Evolutionary conservation across 1,140 invertebrate species (phyloP), one percentile per base, ranked within the genome.

Genomic region (Nixonia krombeini): DNA sequence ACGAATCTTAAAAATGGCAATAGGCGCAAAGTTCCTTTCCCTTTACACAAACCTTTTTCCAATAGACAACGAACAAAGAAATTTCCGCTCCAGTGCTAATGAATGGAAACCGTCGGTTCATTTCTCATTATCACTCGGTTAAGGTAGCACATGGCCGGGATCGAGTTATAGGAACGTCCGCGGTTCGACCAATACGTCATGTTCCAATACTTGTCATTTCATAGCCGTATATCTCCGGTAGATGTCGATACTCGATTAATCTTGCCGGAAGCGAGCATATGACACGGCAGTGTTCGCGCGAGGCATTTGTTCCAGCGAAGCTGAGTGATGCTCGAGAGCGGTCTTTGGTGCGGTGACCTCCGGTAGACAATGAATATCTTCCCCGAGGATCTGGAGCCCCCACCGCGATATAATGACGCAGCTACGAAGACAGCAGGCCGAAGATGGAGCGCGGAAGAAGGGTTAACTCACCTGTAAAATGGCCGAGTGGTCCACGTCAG

Each of bases 391-490:
- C 57, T 52, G 26, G 49, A 52, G 41, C 57, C 57, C 57, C 57
- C 47, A 61, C 17, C 40, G 58, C 50, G 58, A 62, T 62, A 62
- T 55, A 62, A 62, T 62, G 58, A 62, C 33, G 50, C 46, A 49
- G 59, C 59, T 63, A 44, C 41, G 59, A 63, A 63, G 59, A 55
- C 51, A 38, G 37, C 59, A 55, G 33, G 45, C 37, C 10, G 28
- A 55, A 21, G 21, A 2, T 6, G 21, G 6, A 21, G 21, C 21
- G 21, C 21, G 44, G 38, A 63, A 45, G 51, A 63, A 55, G 51
- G 51, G 51, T 62, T 53, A 62, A 62, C 58, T 62, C 58, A 49
- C 52, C 58, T 62, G 58, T 62, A 62, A 62, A 62, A 49, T 53
- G 40, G 45, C 29, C 59, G 21, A 21, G 21, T 55, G 51, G 50